Conservation (phyloP, 2,797 vertebrate genomes). For the Myotis vivesi region DNA sequence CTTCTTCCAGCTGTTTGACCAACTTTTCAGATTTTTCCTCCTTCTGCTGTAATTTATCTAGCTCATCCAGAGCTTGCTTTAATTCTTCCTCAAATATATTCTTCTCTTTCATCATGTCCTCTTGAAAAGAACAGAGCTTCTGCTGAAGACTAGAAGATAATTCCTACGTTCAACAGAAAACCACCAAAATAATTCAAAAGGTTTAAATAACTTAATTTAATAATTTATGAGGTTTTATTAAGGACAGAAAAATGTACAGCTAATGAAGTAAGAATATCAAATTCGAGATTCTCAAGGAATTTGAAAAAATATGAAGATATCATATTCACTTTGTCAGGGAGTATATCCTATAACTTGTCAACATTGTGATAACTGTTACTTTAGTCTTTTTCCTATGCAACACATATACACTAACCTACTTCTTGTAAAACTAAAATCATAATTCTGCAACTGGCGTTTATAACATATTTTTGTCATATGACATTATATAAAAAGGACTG, state of each 20-base stretch:
- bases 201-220: background rate
- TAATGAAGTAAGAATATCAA: background rate
- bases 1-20: slow-evolving; percentile 84
- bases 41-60: slow-evolving; percentile 88
- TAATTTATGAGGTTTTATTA: background rate
- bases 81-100: slow-evolving; percentile 85
- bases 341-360: background rate
- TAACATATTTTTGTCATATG: background rate
- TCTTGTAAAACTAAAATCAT: slow-evolving; percentile 23
- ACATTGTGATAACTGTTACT: background rate
- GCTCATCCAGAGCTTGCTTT: slow-evolving; percentile 89
- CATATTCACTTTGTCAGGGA: background rate
- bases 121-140: slow-evolving; percentile 85
- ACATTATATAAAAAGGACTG: background rate
- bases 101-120: slow-evolving; percentile 83
- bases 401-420: background rate
- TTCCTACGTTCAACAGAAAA: slow-evolving; percentile 83
- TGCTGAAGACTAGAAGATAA: slow-evolving; percentile 85
- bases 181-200: background rate
- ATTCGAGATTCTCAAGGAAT: background rate
- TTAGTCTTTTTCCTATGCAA: background rate
- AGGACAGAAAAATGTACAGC: background rate
- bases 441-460: background rate
- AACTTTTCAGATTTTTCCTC: slow-evolving; percentile 84
- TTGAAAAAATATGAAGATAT: background rate